Evolutionary conservation across 2,113 vertebrate species (phyloP).

Genomic region (Dasyornis broadbenti): DNA sequence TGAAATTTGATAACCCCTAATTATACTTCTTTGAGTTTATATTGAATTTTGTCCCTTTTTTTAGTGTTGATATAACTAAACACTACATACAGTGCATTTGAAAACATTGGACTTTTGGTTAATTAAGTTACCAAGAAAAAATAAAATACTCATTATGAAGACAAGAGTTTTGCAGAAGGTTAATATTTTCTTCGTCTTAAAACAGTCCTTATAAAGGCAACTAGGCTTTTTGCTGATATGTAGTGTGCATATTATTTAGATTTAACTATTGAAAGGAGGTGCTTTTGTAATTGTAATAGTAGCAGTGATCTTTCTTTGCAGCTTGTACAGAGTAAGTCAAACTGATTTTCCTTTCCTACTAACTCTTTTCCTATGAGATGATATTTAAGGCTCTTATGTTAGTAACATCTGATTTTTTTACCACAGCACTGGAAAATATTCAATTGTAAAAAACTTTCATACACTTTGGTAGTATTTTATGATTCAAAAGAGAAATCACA

Average conservation of each 20-base stretch:
- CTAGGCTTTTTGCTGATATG: background rate
- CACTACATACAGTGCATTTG: background rate
- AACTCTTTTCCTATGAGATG: background rate
- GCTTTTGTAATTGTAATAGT: background rate
- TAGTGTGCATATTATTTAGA: background rate
- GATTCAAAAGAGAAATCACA: background rate
- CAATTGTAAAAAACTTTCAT: background rate
- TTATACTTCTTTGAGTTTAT: background rate
- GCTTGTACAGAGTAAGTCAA: background rate
- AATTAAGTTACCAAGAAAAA: background rate
- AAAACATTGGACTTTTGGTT: background rate
- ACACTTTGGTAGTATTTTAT: background rate
- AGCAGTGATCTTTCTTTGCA: background rate
- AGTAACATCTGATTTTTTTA: background rate
- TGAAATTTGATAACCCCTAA: background rate
- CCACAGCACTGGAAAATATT: background rate
- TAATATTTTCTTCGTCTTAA: background rate
- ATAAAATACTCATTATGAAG: background rate
- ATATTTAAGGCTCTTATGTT: background rate
- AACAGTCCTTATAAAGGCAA: background rate
- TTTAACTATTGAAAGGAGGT: background rate
- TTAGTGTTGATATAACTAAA: background rate
- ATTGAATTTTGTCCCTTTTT: background rate
- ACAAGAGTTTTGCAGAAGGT: background rate
- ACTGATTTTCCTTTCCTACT: background rate